phyloP scores from a whole-genome alignment of 2,888 invertebrate species.

The Lasius platythorax region DNA sequence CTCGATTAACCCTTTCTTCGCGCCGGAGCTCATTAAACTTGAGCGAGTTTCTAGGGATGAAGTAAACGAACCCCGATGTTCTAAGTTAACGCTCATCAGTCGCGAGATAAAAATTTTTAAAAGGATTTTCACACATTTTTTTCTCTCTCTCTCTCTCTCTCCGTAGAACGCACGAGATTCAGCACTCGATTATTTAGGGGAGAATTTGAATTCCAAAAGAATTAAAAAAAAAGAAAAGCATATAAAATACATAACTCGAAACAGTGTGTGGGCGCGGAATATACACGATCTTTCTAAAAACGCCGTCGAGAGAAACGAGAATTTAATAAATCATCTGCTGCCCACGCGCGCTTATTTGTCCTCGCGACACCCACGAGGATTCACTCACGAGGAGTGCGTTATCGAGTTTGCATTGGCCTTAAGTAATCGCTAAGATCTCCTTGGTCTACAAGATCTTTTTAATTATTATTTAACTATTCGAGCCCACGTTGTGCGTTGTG shows the following conservation, averaged over 20 bases:
- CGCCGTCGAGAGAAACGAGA: slow-evolving; percentile 29
- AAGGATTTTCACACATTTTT: neutral
- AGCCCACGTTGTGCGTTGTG: slow-evolving; percentile 36
- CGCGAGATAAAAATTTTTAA: neutral
- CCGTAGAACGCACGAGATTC: neutral
- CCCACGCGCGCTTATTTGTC: slow-evolving; percentile 50
- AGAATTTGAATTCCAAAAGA: neutral
- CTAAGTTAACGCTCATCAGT: neutral
- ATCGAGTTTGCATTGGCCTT: slow-evolving; percentile 49
- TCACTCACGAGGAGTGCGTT: slow-evolving; percentile 12
- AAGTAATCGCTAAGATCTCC: slow-evolving; percentile 31
- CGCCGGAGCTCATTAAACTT: slow-evolving; percentile 24
- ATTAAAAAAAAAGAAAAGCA: neutral
- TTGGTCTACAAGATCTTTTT: slow-evolving; percentile 58
- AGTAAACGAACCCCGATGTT: neutral
- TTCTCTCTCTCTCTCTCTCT: no score
- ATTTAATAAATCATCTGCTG: slow-evolving; percentile 58
- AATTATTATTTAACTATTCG: slow-evolving; percentile 56
- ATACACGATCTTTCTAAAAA: slow-evolving; percentile 2
- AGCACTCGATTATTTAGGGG: neutral
- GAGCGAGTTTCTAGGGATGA: neutral
- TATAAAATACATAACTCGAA: neutral
- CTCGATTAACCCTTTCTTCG: slow-evolving; percentile 45
- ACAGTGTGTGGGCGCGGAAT: neutral
- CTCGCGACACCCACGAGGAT: slow-evolving; percentile 60